Conservation (phyloP, 2,797 vertebrate species). For the Percopsis omiscomaycus region DNA sequence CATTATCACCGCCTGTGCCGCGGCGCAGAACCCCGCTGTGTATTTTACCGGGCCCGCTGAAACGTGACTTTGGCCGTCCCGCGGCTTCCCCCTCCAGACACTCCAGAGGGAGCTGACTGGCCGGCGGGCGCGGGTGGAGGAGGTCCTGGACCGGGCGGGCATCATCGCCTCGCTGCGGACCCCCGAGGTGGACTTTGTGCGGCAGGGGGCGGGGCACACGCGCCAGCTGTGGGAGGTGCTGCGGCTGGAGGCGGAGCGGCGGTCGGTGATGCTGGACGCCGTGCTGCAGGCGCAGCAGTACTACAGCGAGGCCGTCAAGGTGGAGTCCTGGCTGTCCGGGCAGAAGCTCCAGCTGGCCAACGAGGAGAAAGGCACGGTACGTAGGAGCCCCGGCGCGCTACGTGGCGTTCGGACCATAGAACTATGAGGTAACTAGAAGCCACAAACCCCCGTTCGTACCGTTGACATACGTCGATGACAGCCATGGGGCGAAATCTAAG, state of each 20-base stretch:
- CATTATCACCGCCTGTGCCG: no score
- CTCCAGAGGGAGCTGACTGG: slow-evolving; percentile 90
- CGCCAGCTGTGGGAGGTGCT: slow-evolving; percentile 87
- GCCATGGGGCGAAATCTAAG: no score
- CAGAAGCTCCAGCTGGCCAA: slow-evolving; percentile 91
- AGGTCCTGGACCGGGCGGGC: slow-evolving; percentile 80
- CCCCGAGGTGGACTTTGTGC: slow-evolving; percentile 81
- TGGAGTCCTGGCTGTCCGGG: slow-evolving; percentile 92
- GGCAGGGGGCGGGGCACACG: slow-evolving; percentile 79
- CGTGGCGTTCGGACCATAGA: no score
- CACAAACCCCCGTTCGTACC: no score
- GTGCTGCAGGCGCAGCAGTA: slow-evolving; percentile 87
- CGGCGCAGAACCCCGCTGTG: no score
- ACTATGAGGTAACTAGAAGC: no score
- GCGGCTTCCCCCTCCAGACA: slow-evolving; percentile 67
- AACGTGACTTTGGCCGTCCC: not conserved
- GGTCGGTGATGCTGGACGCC: slow-evolving; percentile 81
- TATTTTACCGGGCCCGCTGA: no score
- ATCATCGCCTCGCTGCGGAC: slow-evolving; percentile 79
- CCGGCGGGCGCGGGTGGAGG: slow-evolving; percentile 86
- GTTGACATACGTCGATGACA: no score
- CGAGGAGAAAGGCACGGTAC: slow-evolving; percentile 88
- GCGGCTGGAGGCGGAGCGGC: slow-evolving; percentile 80
- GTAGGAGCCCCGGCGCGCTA: slow-evolving; percentile 10
- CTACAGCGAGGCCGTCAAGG: slow-evolving; percentile 85